A percentile compares a stretch with the other conserved stretches of the same genome.
These are phyloP conservation scores for Calliopsis andreniformis DNA, from an alignment of 1,140 invertebrate species.

Conservation along the genomic window DNA sequence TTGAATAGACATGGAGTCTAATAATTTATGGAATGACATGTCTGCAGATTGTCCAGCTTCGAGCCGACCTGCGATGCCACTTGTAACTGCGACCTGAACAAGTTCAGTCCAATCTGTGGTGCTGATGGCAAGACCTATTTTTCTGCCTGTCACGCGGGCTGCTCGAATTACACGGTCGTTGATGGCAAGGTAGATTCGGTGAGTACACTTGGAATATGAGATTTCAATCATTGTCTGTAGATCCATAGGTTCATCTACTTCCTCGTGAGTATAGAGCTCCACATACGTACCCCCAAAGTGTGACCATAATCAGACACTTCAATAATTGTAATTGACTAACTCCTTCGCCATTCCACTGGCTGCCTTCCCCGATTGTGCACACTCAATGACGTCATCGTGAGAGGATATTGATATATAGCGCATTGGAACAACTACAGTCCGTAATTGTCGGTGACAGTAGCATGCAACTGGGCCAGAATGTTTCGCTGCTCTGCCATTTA, in stretches of 20 bases:
- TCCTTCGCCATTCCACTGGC: conserved; percentile 14
- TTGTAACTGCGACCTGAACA: conserved; percentile 88
- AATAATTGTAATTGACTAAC: conserved; percentile 3
- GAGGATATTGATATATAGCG: conserved; percentile 19
- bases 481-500: conserved; percentile 30
- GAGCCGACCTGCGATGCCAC: conserved; percentile 85
- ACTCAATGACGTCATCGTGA: conserved; percentile 1
- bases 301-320: too few species aligned
- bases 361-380: background rate
- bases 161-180: conserved; percentile 84
- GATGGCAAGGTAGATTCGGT: conserved; percentile 84
- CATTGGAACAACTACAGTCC: background rate
- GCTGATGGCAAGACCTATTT: conserved; percentile 90
- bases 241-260: too few species aligned
- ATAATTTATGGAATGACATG: background rate
- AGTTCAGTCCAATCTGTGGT: conserved; percentile 92
- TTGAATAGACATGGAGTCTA: too few species aligned
- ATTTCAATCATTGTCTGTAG: background rate
- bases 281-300: too few species aligned
- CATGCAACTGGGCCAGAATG: conserved; percentile 40
- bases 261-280: too few species aligned
- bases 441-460: conserved; percentile 36
- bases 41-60: conserved; percentile 78
- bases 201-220: conserved; percentile 46
- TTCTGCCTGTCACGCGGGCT: conserved; percentile 94